Evolutionary conservation across 2,797 vertebrate genomes (phyloP).

Genomic region (Notolepis coatsorum): DNA sequence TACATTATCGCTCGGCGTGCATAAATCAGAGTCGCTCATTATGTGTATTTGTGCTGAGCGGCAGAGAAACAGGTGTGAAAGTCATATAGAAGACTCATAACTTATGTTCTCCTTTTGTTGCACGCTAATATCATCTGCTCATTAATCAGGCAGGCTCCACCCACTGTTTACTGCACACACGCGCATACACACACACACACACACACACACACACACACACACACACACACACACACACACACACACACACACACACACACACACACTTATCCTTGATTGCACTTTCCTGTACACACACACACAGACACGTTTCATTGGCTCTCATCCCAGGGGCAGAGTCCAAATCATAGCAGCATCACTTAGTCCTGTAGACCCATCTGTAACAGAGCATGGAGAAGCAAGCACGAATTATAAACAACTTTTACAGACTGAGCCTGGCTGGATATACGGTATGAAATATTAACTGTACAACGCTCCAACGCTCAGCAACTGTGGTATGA

Average conservation of each 20-base stretch:
- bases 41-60: conserved; percentile 52
- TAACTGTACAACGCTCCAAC: conserved; percentile 27
- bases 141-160: conserved; percentile 32
- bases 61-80: conserved; percentile 43
- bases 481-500: conserved; percentile 12
- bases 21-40: conserved; percentile 53
- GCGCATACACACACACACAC: conserved; percentile 12
- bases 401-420: conserved; percentile 30
- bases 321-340: not conserved
- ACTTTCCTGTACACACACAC: conserved; percentile 5
- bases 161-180: conserved; percentile 17
- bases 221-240: conserved; percentile 11
- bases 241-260: not conserved
- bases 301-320: conserved; percentile 17
- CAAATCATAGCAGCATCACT: conserved; percentile 18
- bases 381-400: conserved; percentile 21
- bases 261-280: too few relatives aligned
- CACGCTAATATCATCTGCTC: conserved; percentile 31
- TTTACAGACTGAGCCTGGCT: conserved; percentile 40
- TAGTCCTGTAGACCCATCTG: conserved; percentile 5
- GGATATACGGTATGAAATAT: conserved; percentile 43
- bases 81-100: conserved; percentile 52
- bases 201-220: conserved; percentile 23
- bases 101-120: conserved; percentile 30
- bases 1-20: conserved; percentile 46